Base-by-base conservation (phyloP, 2,797 vertebrate genomes). In the Lateolabrax maculatus region DNA sequence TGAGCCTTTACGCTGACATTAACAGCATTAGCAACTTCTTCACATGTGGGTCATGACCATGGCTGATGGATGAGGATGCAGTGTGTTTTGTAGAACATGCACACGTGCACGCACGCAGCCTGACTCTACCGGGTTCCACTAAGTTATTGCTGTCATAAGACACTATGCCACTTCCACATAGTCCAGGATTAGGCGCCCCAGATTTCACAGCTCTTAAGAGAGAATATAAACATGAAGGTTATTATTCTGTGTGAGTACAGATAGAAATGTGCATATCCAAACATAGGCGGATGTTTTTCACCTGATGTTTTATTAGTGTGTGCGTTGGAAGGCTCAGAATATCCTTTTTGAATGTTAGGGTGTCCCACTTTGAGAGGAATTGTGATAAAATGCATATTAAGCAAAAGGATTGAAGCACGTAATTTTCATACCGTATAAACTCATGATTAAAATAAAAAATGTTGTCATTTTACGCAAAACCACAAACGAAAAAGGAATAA, bases 141-240 rank as follows among this genome's bases (percentile, higher is more conserved):
- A 77, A 69, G 71, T 80, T 85, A 76, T 86, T 79, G 49, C 55
- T 9, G 23, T 76, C 78, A 72, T 83, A 75, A n/a, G n/a, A 76
- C 78, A 53, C 36, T 77, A 43, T 51, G 18, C 66, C 16, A 27
- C 76, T 75, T 80, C 58, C 6, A 52, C 9, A 0, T 71, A 75
- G 80, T 75, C 55, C 57, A 23, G 75, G 85, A 88, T 89, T 80
- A 77, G 36, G 6, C n/a, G 68, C 34, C 82, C 79, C 82, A 90
- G 83, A 88, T 91, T 90, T 89, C 67, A 83, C 66, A 79, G 81
- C 77, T 80, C 64, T 79, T 81, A 83, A 79, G 25, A 69, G 55
- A 76, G 52, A 83, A 88, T 71, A 57, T 71, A 84, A 86, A 84
- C 79, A 81, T 46, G 44, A 71, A 69, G 21, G 62, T 81, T 83